A percentile compares a stretch with the other conserved stretches of the same genome.
Conservation (phyloP, 2,113 vertebrate genomes). For the Cyprinodon tularosa region DNA sequence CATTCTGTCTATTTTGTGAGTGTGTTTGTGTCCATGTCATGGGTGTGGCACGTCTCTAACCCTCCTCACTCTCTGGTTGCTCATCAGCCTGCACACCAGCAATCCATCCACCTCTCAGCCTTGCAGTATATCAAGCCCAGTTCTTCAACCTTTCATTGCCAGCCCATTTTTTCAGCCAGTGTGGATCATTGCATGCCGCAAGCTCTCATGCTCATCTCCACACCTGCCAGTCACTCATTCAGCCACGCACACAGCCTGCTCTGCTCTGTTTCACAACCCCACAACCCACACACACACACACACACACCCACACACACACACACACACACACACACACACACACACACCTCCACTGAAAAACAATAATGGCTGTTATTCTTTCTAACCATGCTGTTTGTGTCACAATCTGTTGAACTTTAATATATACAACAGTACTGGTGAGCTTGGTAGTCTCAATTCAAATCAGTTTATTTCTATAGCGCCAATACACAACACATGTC, state of each 20-base stretch:
- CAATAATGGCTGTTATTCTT: background rate
- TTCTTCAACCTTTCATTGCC: background rate
- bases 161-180: background rate
- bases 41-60: background rate
- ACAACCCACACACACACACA: too few relatives aligned
- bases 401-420: background rate
- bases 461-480: too few relatives aligned
- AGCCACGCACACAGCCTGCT: background rate
- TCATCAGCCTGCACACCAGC: constrained; percentile 9
- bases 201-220: background rate
- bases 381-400: background rate
- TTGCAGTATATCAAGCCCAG: background rate
- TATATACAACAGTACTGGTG: constrained; percentile 20
- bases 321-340: background rate
- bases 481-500: too few relatives aligned
- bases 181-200: constrained; percentile 2
- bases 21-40: background rate
- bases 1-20: background rate
- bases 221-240: constrained; percentile 12
- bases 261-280: background rate
- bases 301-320: background rate
- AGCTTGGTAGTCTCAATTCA: background rate
- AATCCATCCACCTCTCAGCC: background rate
- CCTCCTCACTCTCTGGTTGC: background rate
- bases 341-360: background rate